Conservation (phyloP, 2,888 invertebrate species). For the Drosophila meridiana region DNA sequence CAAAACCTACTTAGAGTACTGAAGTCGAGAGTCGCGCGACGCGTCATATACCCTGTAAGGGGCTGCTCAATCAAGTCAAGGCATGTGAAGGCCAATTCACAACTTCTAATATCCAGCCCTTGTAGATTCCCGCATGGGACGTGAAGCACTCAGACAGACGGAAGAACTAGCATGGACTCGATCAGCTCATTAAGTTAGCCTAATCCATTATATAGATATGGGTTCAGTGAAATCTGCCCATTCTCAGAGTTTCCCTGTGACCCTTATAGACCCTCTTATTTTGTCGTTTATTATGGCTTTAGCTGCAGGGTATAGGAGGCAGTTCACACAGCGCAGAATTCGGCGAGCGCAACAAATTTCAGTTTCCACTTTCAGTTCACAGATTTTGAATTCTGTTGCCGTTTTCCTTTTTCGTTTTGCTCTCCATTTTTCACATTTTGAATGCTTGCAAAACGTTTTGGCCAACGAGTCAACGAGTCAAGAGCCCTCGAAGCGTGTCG, state of each 20-base stretch:
- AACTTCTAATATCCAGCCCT: not conserved
- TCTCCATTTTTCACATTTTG: constrained; percentile 24
- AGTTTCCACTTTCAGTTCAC: constrained; percentile 12
- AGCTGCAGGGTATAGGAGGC: not conserved
- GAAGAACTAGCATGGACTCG: no score
- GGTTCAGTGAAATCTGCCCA: not conserved
- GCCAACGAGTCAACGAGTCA: constrained; percentile 37
- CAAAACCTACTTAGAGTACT: not conserved
- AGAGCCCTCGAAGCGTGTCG: constrained; percentile 70
- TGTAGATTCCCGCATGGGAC: not conserved
- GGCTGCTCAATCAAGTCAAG: not conserved
- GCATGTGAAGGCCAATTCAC: no score
- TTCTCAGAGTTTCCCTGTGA: not conserved
- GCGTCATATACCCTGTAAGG: not conserved
- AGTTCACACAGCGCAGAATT: not conserved
- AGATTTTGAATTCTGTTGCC: constrained; percentile 12
- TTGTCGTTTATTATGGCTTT: not conserved
- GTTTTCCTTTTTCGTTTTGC: constrained; percentile 41
- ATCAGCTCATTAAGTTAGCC: not conserved
- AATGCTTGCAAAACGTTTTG: constrained; percentile 28
- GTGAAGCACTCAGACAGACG: not conserved
- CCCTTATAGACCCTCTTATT: not conserved
- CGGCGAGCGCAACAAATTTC: constrained; percentile 7
- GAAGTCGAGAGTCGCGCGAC: not conserved
- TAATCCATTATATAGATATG: not conserved